These are phyloP conservation scores for Drosophila bocqueti DNA, from an alignment of 1,140 invertebrate genomes.

Conservation along the genomic window DNA sequence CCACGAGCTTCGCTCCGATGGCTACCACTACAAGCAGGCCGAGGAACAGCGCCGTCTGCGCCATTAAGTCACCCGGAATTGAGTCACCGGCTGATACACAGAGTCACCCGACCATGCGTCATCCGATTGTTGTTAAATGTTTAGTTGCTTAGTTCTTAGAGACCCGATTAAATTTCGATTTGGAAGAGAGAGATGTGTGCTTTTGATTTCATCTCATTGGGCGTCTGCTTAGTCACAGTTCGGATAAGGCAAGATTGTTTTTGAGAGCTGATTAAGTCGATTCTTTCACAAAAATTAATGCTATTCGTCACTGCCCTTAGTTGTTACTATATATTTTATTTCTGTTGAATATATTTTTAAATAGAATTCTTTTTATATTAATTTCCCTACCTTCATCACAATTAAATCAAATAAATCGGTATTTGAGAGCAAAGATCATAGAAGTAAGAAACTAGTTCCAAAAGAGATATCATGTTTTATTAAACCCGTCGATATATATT, in stretches of 20 bases:
- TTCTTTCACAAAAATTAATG: neutral
- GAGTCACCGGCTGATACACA: slow-evolving; percentile 20
- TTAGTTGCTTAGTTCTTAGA: slow-evolving; percentile 56
- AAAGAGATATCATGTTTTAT: neutral
- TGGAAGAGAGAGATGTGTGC: slow-evolving; percentile 9
- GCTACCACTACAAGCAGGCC: slow-evolving; percentile 75
- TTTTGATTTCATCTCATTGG: neutral
- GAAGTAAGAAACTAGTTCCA: neutral
- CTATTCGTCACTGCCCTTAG: neutral
- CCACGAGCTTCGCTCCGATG: slow-evolving; percentile 73
- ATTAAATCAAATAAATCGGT: neutral
- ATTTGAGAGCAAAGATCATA: neutral
- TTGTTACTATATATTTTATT: neutral
- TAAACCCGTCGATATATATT: slow-evolving; percentile 10
- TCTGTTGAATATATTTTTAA: neutral
- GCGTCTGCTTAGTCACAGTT: neutral
- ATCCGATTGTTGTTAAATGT: slow-evolving; percentile 63
- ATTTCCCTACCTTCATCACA: neutral
- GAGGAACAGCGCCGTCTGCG: slow-evolving; percentile 62
- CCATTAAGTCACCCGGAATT: slow-evolving; percentile 48
- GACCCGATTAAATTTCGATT: slow-evolving; percentile 40
- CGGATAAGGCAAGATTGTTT: neutral
- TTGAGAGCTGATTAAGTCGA: too few relatives aligned
- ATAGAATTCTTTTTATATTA: neutral
- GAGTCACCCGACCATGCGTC: slow-evolving; percentile 16